Percentiles rank a stretch among this genome's conserved stretches.
phyloP scores from a whole-genome alignment of 1,140 invertebrate species.

The Condylostylus longicornis region DNA sequence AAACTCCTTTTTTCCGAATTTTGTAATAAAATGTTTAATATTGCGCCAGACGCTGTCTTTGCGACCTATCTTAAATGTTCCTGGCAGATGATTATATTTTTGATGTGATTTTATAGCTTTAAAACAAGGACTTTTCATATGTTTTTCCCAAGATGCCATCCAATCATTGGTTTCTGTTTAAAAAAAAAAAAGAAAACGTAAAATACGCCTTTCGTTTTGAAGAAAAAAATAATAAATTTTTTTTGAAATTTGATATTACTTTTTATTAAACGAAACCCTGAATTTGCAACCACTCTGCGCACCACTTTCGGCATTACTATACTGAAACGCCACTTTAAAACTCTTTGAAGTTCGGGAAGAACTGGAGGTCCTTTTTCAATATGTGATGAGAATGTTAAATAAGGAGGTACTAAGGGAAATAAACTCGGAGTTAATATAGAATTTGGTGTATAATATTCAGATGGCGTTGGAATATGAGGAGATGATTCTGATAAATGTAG shows the following conservation, averaged over 20 bases:
- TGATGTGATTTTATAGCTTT: conserved; percentile 69
- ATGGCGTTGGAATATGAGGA: no score
- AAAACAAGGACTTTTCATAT: conserved; percentile 65
- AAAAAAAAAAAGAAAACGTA: background rate
- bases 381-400: conserved; percentile 68
- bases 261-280: conserved; percentile 71
- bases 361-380: conserved; percentile 46
- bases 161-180: conserved; percentile 48
- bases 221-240: background rate
- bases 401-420: conserved; percentile 79
- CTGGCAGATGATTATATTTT: conserved; percentile 96
- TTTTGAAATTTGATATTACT: conserved; percentile 35
- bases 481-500: no score
- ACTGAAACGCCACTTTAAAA: conserved; percentile 83
- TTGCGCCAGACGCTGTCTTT: conserved; percentile 92
- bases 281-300: conserved; percentile 67
- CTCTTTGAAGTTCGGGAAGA: conserved; percentile 52
- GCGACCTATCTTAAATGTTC: conserved; percentile 90
- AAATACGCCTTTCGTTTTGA: background rate
- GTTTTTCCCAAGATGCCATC: conserved; percentile 68
- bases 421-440: conserved; percentile 50
- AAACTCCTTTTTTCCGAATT: conserved; percentile 64
- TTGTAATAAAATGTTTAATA: conserved; percentile 57
- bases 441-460: conserved; percentile 19
- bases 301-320: conserved; percentile 78